These are phyloP conservation scores for Pachycephus smyrnensis DNA, from an alignment of 2,888 invertebrate species.

Conservation along the genomic window DNA sequence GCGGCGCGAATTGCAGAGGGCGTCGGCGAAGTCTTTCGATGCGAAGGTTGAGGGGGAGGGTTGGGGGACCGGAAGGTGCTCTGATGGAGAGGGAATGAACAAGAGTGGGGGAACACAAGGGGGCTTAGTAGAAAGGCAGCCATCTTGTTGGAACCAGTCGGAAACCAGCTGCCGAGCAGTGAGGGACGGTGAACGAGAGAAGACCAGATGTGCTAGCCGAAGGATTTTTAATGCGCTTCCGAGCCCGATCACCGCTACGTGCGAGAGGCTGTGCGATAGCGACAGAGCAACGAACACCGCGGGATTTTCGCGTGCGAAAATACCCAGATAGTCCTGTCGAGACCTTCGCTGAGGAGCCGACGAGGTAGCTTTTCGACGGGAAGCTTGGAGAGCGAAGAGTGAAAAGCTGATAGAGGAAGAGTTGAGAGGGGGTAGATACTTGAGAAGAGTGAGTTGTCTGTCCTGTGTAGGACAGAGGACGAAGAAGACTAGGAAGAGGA, in stretches of 20 bases:
- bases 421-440: background rate
- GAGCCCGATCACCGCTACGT: conserved; percentile 60
- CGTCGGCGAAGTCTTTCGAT: conserved; percentile 50
- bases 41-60: conserved; percentile 6
- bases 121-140: conserved; percentile 37
- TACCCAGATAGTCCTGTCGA: conserved; percentile 30
- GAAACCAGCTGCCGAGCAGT: conserved; percentile 67
- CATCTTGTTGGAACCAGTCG: conserved; percentile 57
- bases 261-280: conserved; percentile 60
- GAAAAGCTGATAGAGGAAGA: conserved; percentile 12
- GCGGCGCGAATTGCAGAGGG: conserved; percentile 44
- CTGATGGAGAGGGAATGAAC: background rate
- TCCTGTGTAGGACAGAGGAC: conserved; percentile 10
- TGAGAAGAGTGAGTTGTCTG: conserved; percentile 13
- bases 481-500: conserved; percentile 9
- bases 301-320: conserved; percentile 40
- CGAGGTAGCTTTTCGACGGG: conserved; percentile 16
- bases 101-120: conserved; percentile 35
- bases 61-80: conserved; percentile 8
- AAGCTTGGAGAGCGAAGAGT: conserved; percentile 16
- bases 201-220: conserved; percentile 64
- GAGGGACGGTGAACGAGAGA: conserved; percentile 60
- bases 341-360: conserved; percentile 31
- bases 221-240: conserved; percentile 64
- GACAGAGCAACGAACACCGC: conserved; percentile 44